Percentiles rank a stretch among this genome's conserved stretches.
Evolutionary conservation across 2,113 vertebrate genomes (phyloP).

Genomic region (Seriola quinqueradiata): DNA sequence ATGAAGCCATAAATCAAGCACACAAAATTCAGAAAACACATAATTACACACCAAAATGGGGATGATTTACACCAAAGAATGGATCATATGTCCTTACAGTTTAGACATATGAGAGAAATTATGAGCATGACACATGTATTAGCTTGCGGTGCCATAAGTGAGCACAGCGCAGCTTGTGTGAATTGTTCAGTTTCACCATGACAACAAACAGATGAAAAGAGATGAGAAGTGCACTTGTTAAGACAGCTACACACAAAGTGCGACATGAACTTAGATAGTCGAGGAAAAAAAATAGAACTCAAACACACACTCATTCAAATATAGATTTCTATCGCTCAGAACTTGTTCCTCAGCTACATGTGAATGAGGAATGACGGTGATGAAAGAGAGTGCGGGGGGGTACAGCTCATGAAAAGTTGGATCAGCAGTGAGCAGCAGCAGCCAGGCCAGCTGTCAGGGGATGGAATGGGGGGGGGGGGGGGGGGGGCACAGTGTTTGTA

Average conservation of each 20-base stretch:
- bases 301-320: slow-evolving; percentile 36
- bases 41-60: background rate
- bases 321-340: slow-evolving; percentile 6
- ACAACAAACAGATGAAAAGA: slow-evolving; percentile 31
- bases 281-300: background rate
- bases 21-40: slow-evolving; percentile 16
- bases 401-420: slow-evolving; percentile 56
- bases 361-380: slow-evolving; percentile 35
- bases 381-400: slow-evolving; percentile 37
- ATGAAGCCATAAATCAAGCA: slow-evolving; percentile 50
- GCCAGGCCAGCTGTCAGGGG: slow-evolving; percentile 73
- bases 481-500: slow-evolving; percentile 31
- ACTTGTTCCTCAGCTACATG: slow-evolving; percentile 7
- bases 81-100: background rate
- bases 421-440: slow-evolving; percentile 75
- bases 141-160: slow-evolving; percentile 38
- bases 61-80: background rate
- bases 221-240: slow-evolving; percentile 40
- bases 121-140: slow-evolving; percentile 16
- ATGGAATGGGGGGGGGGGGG: background rate
- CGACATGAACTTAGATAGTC: background rate
- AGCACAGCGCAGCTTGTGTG: slow-evolving; percentile 59
- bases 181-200: slow-evolving; percentile 25
- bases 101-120: slow-evolving; percentile 8
- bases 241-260: slow-evolving; percentile 20